A percentile compares a stretch with the other conserved stretches of the same genome.
Conservation (phyloP, 2,113 vertebrate genomes). For the Corythoichthys haematopterus region DNA sequence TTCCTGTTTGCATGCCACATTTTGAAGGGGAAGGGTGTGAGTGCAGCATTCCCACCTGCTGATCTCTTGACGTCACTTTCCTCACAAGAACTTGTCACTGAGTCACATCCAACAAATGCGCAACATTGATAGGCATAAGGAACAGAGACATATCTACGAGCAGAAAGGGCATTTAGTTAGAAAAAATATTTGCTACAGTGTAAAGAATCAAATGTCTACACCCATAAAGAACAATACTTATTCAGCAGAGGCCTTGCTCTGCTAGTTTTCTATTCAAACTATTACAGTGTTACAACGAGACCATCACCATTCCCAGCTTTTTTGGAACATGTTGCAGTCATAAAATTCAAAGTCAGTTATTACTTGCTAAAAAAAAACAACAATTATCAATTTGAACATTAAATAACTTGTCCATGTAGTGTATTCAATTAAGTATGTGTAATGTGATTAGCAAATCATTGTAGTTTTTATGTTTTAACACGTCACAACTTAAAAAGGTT, state of each 20-base stretch:
- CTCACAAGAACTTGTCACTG: slow-evolving; percentile 65
- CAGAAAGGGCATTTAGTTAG: slow-evolving; percentile 7
- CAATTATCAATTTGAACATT: too few relatives aligned
- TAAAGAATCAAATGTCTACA: background rate
- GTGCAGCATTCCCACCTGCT: slow-evolving; percentile 48
- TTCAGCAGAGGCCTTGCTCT: background rate
- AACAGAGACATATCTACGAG: slow-evolving; percentile 86
- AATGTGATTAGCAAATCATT: too few relatives aligned
- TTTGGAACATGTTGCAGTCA: too few relatives aligned
- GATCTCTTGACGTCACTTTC: slow-evolving; percentile 73
- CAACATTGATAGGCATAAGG: slow-evolving; percentile 98
- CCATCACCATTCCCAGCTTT: too few relatives aligned
- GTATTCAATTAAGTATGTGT: too few relatives aligned
- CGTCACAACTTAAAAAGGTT: too few relatives aligned
- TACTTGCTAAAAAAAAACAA: too few relatives aligned
- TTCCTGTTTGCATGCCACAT: background rate
- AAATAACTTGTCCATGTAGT: too few relatives aligned
- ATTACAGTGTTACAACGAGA: background rate
- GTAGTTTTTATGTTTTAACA: too few relatives aligned
- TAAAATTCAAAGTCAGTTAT: too few relatives aligned
- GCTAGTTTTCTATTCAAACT: background rate
- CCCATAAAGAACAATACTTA: background rate
- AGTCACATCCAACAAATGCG: slow-evolving; percentile 87
- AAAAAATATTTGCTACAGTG: background rate
- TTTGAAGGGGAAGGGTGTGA: background rate